Base-by-base conservation (phyloP, 2,888 invertebrate species). In the Archips crataeganus region DNA sequence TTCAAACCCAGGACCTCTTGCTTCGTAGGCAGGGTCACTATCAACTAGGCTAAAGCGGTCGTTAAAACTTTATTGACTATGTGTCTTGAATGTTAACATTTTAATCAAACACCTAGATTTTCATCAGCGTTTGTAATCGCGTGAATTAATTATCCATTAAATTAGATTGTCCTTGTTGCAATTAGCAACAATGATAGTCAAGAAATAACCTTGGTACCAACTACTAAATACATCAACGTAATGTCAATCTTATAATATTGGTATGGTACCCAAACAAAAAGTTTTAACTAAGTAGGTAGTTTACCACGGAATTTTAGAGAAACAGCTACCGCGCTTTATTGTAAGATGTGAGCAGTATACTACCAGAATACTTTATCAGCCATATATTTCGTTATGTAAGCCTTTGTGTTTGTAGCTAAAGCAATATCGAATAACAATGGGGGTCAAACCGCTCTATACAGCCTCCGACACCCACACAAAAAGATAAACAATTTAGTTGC, bases 101-200 rank as follows among this genome's bases (percentile, higher is more conserved):
- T 10, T 47, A 47, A 10, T 3, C 11, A 47, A 47, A 47, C 47
- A 3, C 11, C 10, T 39, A 39, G 10, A 10, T 47, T 54, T 11
- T 66, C 51, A 5, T 54, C 45, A 13, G 42, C 51, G 15, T 51
- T 51, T 11, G 6, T 51, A 51, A 60, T 68, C 47, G 67, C 51
- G 61, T 69, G 49, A 62, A 49, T 23, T 62, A 51, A 49, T 15
- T 39, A 9, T 39, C 61, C 2, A 6, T 42, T 60, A 69, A 70
- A 15, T 23, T 70, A 39, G 23, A 62, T 70, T 70, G 62, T 34
- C 70, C 70, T 54, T 70, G 70, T 51, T 32, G n/a, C n/a, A n/a
- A 62, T 49, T 62, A 23, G 9, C 36, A 62, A 62, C 49, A 42
- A 62, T 32, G 11, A 42, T 39, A 34, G 51, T 51, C 49, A 65